These are phyloP conservation scores for Lepeophtheirus nordmannii DNA, from an alignment of 2,888 invertebrate genomes.

Conservation along the genomic window DNA sequence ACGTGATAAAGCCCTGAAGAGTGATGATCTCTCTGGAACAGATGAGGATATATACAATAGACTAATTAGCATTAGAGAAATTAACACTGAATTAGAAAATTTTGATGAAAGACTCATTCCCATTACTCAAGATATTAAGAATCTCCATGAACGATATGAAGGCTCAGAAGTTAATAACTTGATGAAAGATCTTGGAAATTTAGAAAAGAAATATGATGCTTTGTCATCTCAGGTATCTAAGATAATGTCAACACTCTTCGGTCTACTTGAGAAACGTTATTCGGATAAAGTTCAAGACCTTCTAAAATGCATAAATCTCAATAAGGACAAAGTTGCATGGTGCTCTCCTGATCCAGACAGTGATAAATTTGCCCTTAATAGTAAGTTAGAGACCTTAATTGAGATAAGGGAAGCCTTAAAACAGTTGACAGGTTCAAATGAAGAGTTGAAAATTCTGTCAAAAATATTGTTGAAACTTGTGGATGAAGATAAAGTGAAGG, in stretches of 20 bases:
- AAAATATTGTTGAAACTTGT: constrained; percentile 56
- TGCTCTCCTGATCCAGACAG: constrained; percentile 73
- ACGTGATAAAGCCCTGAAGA: constrained; percentile 67
- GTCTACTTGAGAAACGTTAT: constrained; percentile 67
- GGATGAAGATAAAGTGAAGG: constrained; percentile 49
- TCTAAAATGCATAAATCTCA: constrained; percentile 59
- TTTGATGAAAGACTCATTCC: constrained; percentile 51
- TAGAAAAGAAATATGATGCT: constrained; percentile 68
- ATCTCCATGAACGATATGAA: constrained; percentile 56
- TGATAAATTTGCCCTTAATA: constrained; percentile 79
- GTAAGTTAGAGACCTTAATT: constrained; percentile 61
- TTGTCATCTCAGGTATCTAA: constrained; percentile 62
- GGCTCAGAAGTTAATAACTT: constrained; percentile 58
- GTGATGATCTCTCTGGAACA: constrained; percentile 74
- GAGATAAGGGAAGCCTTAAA: constrained; percentile 57
- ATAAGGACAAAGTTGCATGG: constrained; percentile 77
- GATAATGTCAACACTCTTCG: constrained; percentile 38
- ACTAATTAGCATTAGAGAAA: constrained; percentile 53
- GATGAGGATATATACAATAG: constrained; percentile 65
- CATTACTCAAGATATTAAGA: constrained; percentile 50
- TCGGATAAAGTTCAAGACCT: constrained; percentile 65
- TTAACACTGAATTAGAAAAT: constrained; percentile 53
- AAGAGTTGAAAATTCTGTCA: constrained; percentile 53
- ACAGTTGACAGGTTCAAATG: constrained; percentile 51
- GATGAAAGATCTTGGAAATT: constrained; percentile 61